Percentiles rank a stretch among this genome's conserved stretches.
Conservation (phyloP, 2,888 invertebrate species). For the Syrista parreyssii region DNA sequence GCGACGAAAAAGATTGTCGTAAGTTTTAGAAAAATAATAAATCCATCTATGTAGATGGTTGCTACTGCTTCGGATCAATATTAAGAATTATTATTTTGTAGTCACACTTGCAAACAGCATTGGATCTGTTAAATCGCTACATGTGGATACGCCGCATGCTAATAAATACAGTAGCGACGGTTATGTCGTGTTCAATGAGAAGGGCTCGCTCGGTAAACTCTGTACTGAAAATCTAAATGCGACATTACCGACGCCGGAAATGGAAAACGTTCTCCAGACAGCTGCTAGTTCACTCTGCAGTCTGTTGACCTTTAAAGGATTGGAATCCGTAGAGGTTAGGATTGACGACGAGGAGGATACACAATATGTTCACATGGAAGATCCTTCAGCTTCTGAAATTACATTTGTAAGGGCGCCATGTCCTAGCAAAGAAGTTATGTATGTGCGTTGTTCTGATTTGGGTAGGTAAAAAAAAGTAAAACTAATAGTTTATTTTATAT, state of each 20-base stretch:
- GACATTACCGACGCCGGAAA: conserved; percentile 67
- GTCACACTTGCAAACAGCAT: conserved; percentile 82
- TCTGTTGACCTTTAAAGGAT: conserved; percentile 79
- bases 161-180: conserved; percentile 79
- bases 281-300: conserved; percentile 84
- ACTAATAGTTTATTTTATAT: neutral
- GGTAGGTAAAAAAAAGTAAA: conserved; percentile 67
- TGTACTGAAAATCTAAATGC: conserved; percentile 83
- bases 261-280: conserved; percentile 72
- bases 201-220: conserved; percentile 82
- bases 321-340: conserved; percentile 76
- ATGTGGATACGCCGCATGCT: conserved; percentile 76
- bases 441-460: conserved; percentile 81
- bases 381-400: conserved; percentile 84
- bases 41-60: conserved; percentile 14
- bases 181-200: conserved; percentile 88
- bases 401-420: conserved; percentile 84
- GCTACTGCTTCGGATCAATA: neutral
- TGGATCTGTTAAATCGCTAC: conserved; percentile 73
- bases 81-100: conserved; percentile 57
- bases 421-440: conserved; percentile 80
- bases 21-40: conserved; percentile 65
- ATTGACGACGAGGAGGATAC: conserved; percentile 71
- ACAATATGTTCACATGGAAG: conserved; percentile 84
- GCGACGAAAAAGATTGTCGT: conserved; percentile 89